phyloP scores from a whole-genome alignment of 2,797 vertebrate species.

The Petrocephalus sullivani region DNA sequence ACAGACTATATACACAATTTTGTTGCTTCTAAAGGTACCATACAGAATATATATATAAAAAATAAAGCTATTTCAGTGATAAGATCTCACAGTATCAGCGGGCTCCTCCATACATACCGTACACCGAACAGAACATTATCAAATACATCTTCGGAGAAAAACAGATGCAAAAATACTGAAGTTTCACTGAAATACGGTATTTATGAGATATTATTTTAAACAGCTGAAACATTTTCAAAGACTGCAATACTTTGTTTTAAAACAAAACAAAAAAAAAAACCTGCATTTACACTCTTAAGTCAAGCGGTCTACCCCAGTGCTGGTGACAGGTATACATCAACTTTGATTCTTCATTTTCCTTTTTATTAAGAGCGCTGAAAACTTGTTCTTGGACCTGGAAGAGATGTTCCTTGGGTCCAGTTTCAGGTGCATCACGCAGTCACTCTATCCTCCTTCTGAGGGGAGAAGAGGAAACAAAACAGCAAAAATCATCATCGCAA shows the following conservation, averaged over 20 bases:
- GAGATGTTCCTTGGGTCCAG: constrained; percentile 59
- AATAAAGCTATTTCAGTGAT: constrained; percentile 71
- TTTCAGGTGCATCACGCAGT: constrained; percentile 73
- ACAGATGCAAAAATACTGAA: constrained; percentile 87
- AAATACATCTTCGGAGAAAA: constrained; percentile 76
- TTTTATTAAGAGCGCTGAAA: constrained; percentile 58
- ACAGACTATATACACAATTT: constrained; percentile 59
- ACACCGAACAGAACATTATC: constrained; percentile 69
- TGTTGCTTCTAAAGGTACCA: constrained; percentile 61
- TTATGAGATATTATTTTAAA: constrained; percentile 69
- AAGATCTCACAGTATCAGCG: constrained; percentile 80
- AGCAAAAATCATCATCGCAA: neutral
- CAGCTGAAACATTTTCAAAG: constrained; percentile 58
- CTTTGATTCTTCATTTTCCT: constrained; percentile 68
- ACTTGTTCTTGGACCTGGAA: constrained; percentile 40
- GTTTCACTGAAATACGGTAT: constrained; percentile 70
- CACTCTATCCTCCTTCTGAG: constrained; percentile 97
- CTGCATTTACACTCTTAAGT: constrained; percentile 62
- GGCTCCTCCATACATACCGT: constrained; percentile 67
- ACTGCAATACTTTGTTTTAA: constrained; percentile 48
- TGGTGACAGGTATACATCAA: constrained; percentile 77
- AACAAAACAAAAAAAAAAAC: constrained; percentile 50
- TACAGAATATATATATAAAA: constrained; percentile 57
- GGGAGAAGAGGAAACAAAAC: constrained; percentile 35
- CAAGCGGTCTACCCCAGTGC: constrained; percentile 70